phyloP scores from a whole-genome alignment of 2,113 vertebrate species.

The Syrmaticus mikado region DNA sequence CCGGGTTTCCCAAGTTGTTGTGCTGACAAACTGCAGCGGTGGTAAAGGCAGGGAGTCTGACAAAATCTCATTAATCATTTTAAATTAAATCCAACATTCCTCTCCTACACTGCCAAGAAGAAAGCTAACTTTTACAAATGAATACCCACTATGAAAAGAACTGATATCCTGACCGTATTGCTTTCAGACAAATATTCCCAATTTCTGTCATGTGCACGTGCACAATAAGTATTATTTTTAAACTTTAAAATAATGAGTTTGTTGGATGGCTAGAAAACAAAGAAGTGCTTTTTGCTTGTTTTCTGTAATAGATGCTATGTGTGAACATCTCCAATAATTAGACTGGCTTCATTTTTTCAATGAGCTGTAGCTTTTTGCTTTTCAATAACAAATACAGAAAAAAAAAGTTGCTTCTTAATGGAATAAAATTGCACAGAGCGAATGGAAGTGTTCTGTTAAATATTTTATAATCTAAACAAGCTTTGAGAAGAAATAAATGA shows the following conservation, averaged over 20 bases:
- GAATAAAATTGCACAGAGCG: neutral
- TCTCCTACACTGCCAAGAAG: constrained; percentile 73
- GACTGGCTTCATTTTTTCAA: neutral
- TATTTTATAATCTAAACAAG: neutral
- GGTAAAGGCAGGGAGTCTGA: constrained; percentile 81
- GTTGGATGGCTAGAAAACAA: neutral
- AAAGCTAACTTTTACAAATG: constrained; percentile 81
- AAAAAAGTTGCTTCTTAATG: neutral
- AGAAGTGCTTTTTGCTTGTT: neutral
- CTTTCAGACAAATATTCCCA: constrained; percentile 55
- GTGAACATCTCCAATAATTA: neutral
- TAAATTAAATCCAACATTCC: constrained; percentile 88
- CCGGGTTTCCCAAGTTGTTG: constrained; percentile 82
- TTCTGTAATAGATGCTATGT: neutral
- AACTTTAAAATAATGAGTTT: constrained; percentile 24
- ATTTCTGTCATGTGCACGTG: neutral
- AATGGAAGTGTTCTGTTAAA: neutral
- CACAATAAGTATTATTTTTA: constrained; percentile 45
- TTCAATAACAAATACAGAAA: neutral
- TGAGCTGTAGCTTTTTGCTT: neutral
- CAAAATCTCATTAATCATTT: constrained; percentile 92
- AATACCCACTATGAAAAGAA: constrained; percentile 70
- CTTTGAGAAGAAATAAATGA: neutral
- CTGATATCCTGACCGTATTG: constrained; percentile 50
- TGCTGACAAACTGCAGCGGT: constrained; percentile 90